These are phyloP conservation scores for Sarcophaga caerulescens DNA, from an alignment of 2,888 invertebrate species.

Conservation along the genomic window DNA sequence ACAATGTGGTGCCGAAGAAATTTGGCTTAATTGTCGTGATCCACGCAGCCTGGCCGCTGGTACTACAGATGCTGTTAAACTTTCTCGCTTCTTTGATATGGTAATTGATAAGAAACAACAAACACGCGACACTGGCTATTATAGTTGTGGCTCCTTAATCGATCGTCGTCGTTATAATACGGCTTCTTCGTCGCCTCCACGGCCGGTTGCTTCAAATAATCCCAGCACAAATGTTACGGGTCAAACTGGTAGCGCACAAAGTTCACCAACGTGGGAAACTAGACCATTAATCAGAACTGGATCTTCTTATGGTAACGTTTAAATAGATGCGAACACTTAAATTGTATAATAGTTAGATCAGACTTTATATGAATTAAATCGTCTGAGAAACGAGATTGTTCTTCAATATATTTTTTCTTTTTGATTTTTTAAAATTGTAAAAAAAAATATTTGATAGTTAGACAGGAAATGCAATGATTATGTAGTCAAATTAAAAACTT, in stretches of 20 bases:
- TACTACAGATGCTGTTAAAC: constrained; percentile 95
- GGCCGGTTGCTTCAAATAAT: not conserved
- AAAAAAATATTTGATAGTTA: too few relatives aligned
- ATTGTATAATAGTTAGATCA: constrained; percentile 18
- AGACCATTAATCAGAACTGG: constrained; percentile 16
- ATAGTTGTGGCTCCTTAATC: constrained; percentile 56
- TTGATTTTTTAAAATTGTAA: too few relatives aligned
- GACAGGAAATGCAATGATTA: too few relatives aligned
- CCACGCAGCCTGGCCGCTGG: constrained; percentile 94
- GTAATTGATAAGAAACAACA: constrained; percentile 81
- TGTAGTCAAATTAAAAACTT: too few relatives aligned
- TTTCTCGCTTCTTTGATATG: constrained; percentile 97
- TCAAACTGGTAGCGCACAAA: not conserved
- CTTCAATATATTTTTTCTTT: not conserved
- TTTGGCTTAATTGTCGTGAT: constrained; percentile 89
- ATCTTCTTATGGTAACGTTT: constrained; percentile 40
- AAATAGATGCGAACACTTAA: constrained; percentile 48
- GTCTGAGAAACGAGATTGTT: not conserved
- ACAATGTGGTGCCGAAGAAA: constrained; percentile 96
- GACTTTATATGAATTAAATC: not conserved
- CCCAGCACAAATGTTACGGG: not conserved
- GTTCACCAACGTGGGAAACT: not conserved
- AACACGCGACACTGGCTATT: constrained; percentile 71
- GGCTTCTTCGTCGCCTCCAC: constrained; percentile 36
- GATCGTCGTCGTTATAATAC: constrained; percentile 66